phyloP scores from a whole-genome alignment of 2,113 vertebrate genomes.

The Dendrocopos noguchii region DNA sequence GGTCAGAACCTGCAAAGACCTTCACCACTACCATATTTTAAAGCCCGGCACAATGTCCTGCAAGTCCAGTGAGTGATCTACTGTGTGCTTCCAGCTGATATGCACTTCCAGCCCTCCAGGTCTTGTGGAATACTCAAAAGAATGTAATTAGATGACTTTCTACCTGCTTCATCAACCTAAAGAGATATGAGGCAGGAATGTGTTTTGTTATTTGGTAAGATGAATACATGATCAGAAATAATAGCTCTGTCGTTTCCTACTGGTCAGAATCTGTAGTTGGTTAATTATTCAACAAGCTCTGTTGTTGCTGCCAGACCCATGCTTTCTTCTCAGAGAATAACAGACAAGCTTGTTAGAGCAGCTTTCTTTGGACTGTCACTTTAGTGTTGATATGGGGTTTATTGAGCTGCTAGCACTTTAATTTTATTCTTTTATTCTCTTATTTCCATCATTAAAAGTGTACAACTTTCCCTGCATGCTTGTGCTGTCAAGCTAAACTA shows the following conservation, averaged over 20 bases:
- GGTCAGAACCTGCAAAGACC: not conserved
- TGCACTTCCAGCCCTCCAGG: not conserved
- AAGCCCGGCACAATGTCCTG: not conserved
- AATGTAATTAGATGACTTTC: not conserved
- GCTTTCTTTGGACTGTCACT: slow-evolving; percentile 53
- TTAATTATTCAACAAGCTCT: slow-evolving; percentile 62
- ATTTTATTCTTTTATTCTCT: slow-evolving; percentile 13
- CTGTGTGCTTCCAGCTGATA: not conserved
- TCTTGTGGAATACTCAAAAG: accelerated
- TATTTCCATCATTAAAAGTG: slow-evolving; percentile 8
- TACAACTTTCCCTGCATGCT: not conserved
- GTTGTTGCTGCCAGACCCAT: slow-evolving; percentile 38
- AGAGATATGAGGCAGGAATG: not conserved
- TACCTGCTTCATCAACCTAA: not conserved
- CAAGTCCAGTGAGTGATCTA: not conserved
- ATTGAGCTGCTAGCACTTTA: slow-evolving; percentile 20
- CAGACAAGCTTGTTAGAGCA: slow-evolving; percentile 61
- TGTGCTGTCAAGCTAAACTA: not conserved
- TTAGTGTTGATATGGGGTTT: slow-evolving; percentile 35
- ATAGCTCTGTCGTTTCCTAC: not conserved
- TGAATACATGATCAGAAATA: slow-evolving; percentile 21
- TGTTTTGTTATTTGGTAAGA: not conserved
- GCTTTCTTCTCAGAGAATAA: slow-evolving; percentile 50
- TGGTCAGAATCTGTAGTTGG: slow-evolving; percentile 20
- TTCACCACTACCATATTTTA: not conserved